Conservation (phyloP, 2,113 vertebrate species). For the Oenanthe oenanthe region DNA sequence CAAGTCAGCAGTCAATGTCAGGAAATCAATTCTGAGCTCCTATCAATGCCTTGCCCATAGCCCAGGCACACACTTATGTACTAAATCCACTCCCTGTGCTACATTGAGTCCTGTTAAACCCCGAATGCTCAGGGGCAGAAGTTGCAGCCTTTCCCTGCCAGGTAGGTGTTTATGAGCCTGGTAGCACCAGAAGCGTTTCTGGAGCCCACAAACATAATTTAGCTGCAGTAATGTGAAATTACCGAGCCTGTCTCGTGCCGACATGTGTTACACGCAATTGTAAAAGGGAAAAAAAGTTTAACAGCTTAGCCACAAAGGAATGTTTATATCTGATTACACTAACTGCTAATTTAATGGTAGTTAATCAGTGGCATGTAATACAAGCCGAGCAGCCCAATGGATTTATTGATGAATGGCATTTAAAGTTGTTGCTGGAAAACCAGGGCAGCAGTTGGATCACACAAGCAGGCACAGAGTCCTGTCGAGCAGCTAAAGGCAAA, state of each 20-base stretch:
- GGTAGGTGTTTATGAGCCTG: constrained; percentile 72
- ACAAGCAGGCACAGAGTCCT: background rate
- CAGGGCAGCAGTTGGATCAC: background rate
- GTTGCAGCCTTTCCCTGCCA: constrained; percentile 59
- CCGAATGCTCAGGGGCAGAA: constrained; percentile 1
- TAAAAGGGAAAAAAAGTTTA: constrained; percentile 67
- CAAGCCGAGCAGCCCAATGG: constrained; percentile 49
- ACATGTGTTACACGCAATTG: constrained; percentile 62
- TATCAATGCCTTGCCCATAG: background rate
- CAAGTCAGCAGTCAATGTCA: background rate
- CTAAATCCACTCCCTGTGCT: constrained; percentile 30
- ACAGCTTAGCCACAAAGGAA: constrained; percentile 74
- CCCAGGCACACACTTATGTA: background rate
- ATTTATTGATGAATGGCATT: constrained; percentile 64
- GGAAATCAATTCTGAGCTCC: background rate
- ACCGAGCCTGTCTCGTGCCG: constrained; percentile 56
- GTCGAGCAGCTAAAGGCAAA: background rate
- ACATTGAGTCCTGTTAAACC: background rate
- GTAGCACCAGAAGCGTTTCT: constrained; percentile 72
- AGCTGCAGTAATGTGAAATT: constrained; percentile 65
- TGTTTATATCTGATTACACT: constrained; percentile 75
- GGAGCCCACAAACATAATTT: constrained; percentile 75
- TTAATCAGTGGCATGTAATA: constrained; percentile 69
- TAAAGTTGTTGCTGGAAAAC: constrained; percentile 40
- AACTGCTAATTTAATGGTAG: constrained; percentile 75